Conservation (phyloP, 2,888 invertebrate genomes). For the Ecdyonurus torrentis region DNA sequence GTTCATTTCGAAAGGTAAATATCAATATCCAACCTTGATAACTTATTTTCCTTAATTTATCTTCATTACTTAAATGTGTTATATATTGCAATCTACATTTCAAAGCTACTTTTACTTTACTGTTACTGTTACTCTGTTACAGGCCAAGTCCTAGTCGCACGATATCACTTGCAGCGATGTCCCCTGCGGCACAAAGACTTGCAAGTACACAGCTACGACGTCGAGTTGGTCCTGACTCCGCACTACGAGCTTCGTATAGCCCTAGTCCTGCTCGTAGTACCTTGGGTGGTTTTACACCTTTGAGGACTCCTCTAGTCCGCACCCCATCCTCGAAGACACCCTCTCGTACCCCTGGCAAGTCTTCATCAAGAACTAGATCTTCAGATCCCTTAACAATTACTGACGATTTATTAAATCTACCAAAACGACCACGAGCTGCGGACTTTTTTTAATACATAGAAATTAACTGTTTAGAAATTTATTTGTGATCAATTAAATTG, state of each 20-base stretch:
- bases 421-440: slow-evolving; percentile 54
- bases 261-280: slow-evolving; percentile 27
- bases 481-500: no score
- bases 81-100: no score
- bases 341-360: slow-evolving; percentile 18
- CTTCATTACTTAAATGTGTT: no score
- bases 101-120: no score
- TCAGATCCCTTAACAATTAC: slow-evolving; percentile 36
- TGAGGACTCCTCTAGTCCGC: slow-evolving; percentile 13
- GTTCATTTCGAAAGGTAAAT: no score
- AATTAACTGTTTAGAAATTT: no score
- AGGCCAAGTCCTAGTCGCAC: background rate
- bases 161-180: slow-evolving; percentile 41
- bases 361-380: slow-evolving; percentile 24
- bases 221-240: slow-evolving; percentile 32
- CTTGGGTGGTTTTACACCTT: slow-evolving; percentile 15
- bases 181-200: slow-evolving; percentile 81
- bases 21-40: no score
- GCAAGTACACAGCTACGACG: slow-evolving; percentile 53
- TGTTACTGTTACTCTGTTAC: no score
- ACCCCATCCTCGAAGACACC: slow-evolving; percentile 13
- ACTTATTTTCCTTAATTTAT: no score
- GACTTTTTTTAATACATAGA: slow-evolving; percentile 52
- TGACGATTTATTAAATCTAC: slow-evolving; percentile 68
- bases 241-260: slow-evolving; percentile 37